Evolutionary conservation across 2,888 invertebrate genomes (phyloP).

Genomic region (Cataglyphis rosenhaueri): DNA sequence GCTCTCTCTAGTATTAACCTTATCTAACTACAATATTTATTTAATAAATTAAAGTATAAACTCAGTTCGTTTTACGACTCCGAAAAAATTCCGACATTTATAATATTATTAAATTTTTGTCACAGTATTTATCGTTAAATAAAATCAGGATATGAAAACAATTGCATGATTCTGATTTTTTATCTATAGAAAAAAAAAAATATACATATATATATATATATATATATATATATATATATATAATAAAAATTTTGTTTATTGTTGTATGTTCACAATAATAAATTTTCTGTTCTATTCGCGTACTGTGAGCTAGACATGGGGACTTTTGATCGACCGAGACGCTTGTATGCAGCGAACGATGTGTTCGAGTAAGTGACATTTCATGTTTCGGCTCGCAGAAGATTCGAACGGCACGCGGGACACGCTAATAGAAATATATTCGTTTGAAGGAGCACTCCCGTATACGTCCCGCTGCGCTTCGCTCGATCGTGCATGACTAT

Average conservation of each 20-base stretch:
- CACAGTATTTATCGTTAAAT: not conserved
- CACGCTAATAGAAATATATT: conserved; percentile 75
- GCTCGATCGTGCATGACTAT: conserved; percentile 48
- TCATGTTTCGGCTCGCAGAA: conserved; percentile 76
- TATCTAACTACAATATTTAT: not conserved
- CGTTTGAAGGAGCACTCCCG: conserved; percentile 70
- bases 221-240: not conserved
- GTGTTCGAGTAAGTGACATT: conserved; percentile 76
- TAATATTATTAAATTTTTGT: not conserved
- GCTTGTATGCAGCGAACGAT: conserved; percentile 53
- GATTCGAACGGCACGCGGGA: conserved; percentile 69
- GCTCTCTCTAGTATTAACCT: conserved; percentile 11
- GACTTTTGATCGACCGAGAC: conserved; percentile 62
- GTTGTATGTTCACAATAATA: conserved; percentile 55
- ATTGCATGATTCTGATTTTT: conserved; percentile 4
- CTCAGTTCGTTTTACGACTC: conserved; percentile 9
- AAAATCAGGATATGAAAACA: not conserved
- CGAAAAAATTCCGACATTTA: not conserved
- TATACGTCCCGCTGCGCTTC: conserved; percentile 57
- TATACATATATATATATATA: too few relatives aligned
- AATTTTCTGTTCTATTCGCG: conserved; percentile 45
- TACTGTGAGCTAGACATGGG: conserved; percentile 31
- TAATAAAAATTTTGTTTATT: not conserved
- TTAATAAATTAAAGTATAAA: conserved; percentile 22
- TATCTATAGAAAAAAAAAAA: not conserved